Conservation (phyloP, 2,888 invertebrate species). For the Rhaphigaster nebulosa region DNA sequence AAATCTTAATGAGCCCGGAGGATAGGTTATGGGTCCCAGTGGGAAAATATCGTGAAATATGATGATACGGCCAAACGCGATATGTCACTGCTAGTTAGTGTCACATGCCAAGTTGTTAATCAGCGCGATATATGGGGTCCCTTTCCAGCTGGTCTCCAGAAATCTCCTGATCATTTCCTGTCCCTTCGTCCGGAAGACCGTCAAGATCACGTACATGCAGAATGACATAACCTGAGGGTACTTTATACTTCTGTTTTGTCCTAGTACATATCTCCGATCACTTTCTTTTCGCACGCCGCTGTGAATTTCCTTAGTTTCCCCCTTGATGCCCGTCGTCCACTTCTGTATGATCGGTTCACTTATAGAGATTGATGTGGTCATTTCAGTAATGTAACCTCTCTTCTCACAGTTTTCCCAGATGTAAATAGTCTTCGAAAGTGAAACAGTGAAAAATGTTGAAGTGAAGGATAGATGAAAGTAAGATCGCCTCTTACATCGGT, state of each 20-base stretch:
- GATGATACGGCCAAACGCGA: not conserved
- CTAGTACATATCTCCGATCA: not conserved
- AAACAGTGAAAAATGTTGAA: not conserved
- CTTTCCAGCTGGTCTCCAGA: slow-evolving; percentile 2
- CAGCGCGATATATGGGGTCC: not conserved
- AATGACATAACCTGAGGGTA: not conserved
- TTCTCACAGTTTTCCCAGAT: not conserved
- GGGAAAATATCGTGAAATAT: slow-evolving; percentile 2
- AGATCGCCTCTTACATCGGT: not conserved
- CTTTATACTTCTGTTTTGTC: not conserved
- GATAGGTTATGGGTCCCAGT: not conserved
- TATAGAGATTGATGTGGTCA: not conserved
- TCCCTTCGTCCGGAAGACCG: not conserved
- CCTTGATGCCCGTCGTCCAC: not conserved
- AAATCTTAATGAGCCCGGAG: not conserved
- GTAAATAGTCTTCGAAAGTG: not conserved
- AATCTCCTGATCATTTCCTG: not conserved
- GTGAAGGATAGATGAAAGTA: not conserved
- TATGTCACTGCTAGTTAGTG: not conserved
- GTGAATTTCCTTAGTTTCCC: not conserved
- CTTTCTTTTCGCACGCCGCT: not conserved
- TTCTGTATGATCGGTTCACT: not conserved
- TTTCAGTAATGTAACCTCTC: not conserved
- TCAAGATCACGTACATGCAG: not conserved
- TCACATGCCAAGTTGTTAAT: not conserved